Evolutionary conservation across 2,888 invertebrate species (phyloP), one percentile per base, ranked within the genome.

Genomic region (Pollenia griseotomentosa): DNA sequence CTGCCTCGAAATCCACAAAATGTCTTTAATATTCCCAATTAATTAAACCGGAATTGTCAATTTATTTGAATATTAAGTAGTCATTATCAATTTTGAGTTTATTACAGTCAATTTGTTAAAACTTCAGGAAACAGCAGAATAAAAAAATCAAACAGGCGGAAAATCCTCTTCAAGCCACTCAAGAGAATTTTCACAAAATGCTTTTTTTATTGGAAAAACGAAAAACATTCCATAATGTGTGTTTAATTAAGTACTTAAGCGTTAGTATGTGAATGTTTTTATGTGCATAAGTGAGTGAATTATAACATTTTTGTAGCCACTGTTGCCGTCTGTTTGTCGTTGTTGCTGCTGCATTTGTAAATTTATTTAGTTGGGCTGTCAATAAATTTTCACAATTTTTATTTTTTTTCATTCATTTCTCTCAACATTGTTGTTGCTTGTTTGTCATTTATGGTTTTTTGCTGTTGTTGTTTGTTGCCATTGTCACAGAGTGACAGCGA

Each of bases 331-430:
- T 8, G 5, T 9, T 19, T 74, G 46, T 14, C 48, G 40, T 65
- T 42, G 19, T 23, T 70, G 23, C 19, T 40, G 46, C 12, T 48
- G 74, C 65, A n/a, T 55, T 74, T 74, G 83, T 70, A 79, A 84
- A 59, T 79, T 79, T 79, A 84, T 84, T 74, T 74, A 68, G 53
- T 79, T 53, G 78, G 61, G 11, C 61, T 84, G 79, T 79, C 84
- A 79, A 84, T 84, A 84, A 79, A 74, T 74, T 84, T 73, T 79
- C 33, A 59, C 63, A 55, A 55, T 42, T 78, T 57, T 68, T 19
- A 19, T 55, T 48, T 79, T 70, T 59, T 19, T 42, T 23, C 70
- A 14, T 53, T 44, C 14, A 44, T 48, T 46, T 65, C 65, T 46
- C 57, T 23, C n/a, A 53, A 42, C 61, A 57, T 57, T 57, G 33